Conservation (phyloP, 2,113 vertebrate genomes). For the Todiramphus saurophagus region DNA sequence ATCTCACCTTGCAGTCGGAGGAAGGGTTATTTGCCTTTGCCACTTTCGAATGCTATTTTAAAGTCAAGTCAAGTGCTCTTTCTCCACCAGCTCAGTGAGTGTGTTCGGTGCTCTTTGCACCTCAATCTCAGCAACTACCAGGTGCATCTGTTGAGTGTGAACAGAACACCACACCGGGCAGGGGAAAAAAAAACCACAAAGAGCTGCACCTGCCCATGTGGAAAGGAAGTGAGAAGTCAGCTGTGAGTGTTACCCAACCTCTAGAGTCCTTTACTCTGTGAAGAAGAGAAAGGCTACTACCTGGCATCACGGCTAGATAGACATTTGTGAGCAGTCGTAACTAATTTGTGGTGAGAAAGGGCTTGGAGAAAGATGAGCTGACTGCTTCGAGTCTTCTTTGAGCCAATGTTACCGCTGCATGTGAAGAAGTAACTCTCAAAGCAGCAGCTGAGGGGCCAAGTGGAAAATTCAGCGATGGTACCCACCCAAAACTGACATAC, state of each 20-base stretch:
- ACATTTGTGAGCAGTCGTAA: not conserved
- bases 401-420: not conserved
- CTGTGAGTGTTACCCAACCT: not conserved
- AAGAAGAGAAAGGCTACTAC: not conserved
- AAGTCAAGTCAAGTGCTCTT: not conserved
- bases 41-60: constrained; percentile 44
- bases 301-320: not conserved
- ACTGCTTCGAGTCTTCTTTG: not conserved
- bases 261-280: not conserved
- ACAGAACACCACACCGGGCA: accelerated
- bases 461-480: not conserved
- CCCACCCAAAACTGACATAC: not conserved
- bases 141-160: not conserved
- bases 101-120: not conserved
- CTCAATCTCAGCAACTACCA: not conserved
- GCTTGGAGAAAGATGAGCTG: not conserved
- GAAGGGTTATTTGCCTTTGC: not conserved
- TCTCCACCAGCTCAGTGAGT: accelerated
- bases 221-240: not conserved
- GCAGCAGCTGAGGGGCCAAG: not conserved
- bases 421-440: not conserved
- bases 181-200: not conserved
- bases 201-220: not conserved
- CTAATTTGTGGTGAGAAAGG: not conserved
- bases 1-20: not conserved